Percentiles rank a stretch among this genome's conserved stretches.
Evolutionary conservation across 2,113 vertebrate genomes (phyloP).

Genomic region (Syrmaticus mikado): DNA sequence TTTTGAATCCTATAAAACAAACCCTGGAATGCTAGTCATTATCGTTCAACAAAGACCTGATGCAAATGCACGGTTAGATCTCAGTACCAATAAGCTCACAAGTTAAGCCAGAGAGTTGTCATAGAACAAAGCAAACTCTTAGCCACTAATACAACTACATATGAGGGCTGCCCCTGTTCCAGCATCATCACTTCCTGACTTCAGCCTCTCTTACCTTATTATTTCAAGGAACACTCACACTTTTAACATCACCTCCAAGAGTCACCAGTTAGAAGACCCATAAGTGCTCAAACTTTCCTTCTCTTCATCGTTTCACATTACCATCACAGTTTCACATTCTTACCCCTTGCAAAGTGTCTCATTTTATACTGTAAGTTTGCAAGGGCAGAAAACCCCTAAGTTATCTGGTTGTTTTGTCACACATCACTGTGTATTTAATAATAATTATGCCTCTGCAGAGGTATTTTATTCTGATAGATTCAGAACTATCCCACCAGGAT

Average conservation of each 20-base stretch:
- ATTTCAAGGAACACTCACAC: neutral
- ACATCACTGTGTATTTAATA: constrained; percentile 56
- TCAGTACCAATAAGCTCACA: neutral
- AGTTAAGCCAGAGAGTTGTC: neutral
- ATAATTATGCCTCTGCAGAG: constrained; percentile 58
- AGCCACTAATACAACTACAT: neutral
- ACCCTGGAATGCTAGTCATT: neutral
- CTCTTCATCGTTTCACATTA: neutral
- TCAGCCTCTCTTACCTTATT: neutral
- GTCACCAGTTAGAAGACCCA: neutral
- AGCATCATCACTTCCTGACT: neutral
- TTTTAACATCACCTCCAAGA: neutral
- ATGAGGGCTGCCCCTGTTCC: neutral
- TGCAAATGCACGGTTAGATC: neutral
- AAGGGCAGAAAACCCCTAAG: constrained; percentile 8
- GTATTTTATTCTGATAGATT: constrained; percentile 69
- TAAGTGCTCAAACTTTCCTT: neutral
- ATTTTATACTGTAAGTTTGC: neutral
- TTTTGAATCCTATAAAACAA: constrained; percentile 10
- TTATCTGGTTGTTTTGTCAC: constrained; percentile 30
- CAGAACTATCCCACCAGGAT: constrained; percentile 67
- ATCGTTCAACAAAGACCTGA: neutral
- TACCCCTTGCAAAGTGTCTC: neutral
- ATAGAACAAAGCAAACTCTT: neutral
- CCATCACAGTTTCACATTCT: neutral